Evolutionary conservation across 2,797 vertebrate genomes (phyloP), one percentile per base, ranked within the genome.

Genomic region (Sebastes baramenuke): DNA sequence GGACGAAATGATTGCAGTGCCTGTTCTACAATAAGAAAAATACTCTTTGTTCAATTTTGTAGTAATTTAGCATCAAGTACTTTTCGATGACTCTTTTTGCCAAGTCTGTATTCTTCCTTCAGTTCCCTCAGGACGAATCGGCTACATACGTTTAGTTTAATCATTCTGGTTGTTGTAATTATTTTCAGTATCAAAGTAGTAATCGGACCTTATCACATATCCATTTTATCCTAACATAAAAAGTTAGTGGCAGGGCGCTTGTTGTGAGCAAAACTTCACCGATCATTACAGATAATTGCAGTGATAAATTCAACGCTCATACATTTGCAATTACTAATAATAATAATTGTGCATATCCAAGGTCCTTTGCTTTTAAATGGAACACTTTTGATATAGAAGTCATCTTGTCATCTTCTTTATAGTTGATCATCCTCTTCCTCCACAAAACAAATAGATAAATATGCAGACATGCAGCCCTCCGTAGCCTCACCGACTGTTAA

Each of bases 401-500:
- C 1, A 62, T 14, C 24, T 7, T 8, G 14, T 6, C 2, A 0
- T 55, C n/a, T 34, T 36, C 2, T 18, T 29, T 30, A 8, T 14
- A 24, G 18, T 9, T 20, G 18, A 72, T 82, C 20, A 13, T 1
- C 14, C n/a, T 29, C 10, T 72, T 49, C 12, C 13, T 64, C 4
- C n/a, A 66, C n/a, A 62, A 61, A 59, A 56, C 0, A 18, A 1
- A 13, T n/a, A 2, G 34, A 69, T 32, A 58, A 72, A 77, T 58
- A 32, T 54, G 36, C 75, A 22, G 18, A 22, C 36, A 76, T 14
- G 36, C 30, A 32, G 27, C 24, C n/a, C 4, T 16, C 27, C 42
- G 77, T 20, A 34, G 71, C 59, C 62, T 82, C 73, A 6, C 58
- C 5, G 75, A 81, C 66, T 46, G 38, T 11, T 81, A 67, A 77